Evolutionary conservation across 2,113 vertebrate species (phyloP).

Genomic region (Pelecanoides urinatrix): DNA sequence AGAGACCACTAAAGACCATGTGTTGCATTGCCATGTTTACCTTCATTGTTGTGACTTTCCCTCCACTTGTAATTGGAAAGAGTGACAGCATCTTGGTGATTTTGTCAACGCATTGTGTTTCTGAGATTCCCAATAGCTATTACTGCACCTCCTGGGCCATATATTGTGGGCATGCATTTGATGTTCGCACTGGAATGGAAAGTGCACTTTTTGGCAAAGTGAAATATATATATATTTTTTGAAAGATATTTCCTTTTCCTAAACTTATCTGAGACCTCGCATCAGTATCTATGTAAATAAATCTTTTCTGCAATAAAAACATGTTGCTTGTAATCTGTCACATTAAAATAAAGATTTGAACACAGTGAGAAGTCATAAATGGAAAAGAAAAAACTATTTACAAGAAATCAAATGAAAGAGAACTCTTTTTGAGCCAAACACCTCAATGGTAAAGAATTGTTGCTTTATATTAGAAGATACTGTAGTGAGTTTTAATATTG

Average conservation of each 20-base stretch:
- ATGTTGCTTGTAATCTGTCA: constrained; percentile 5
- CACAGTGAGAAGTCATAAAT: background rate
- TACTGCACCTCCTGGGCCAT: background rate
- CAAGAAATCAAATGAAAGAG: constrained; percentile 31
- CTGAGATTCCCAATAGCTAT: background rate
- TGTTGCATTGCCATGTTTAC: background rate
- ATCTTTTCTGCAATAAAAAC: constrained; percentile 21
- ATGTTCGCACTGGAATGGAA: background rate
- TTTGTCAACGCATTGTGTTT: background rate
- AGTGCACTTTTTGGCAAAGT: background rate
- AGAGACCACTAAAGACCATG: background rate
- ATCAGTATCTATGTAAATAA: constrained; percentile 36
- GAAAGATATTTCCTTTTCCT: constrained; percentile 13
- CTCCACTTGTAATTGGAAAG: background rate
- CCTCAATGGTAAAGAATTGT: background rate
- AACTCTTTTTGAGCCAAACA: background rate
- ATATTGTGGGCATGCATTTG: background rate
- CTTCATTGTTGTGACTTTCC: background rate
- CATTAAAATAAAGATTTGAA: constrained; percentile 31
- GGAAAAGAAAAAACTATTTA: constrained; percentile 27
- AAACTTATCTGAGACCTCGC: constrained; percentile 26
- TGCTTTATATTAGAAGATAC: background rate
- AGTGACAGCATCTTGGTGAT: background rate
- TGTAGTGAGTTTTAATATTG: background rate
- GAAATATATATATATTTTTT: background rate